Conservation (phyloP, 2,113 vertebrate genomes). For the Ameiurus melas region DNA sequence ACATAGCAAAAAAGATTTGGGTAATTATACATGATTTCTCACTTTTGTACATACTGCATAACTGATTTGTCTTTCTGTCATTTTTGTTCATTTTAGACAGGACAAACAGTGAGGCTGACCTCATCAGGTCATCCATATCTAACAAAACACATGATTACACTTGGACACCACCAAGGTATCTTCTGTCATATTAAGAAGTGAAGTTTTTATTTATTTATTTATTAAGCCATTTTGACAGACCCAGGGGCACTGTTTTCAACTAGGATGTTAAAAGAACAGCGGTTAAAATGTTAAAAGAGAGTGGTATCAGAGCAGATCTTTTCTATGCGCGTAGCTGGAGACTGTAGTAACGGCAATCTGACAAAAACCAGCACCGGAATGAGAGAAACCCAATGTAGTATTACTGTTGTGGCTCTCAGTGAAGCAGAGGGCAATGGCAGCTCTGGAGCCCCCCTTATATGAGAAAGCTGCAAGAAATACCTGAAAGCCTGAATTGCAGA, state of each 20-base stretch:
- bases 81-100: not conserved
- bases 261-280: not conserved
- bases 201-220: not conserved
- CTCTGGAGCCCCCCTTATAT: too few species aligned
- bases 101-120: too few species aligned
- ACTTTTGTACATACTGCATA: too few species aligned
- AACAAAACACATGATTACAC: too few species aligned
- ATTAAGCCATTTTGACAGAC: not conserved
- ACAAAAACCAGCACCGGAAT: not conserved
- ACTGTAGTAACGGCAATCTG: not conserved
- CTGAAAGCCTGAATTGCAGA: too few species aligned
- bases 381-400: not conserved
- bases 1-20: too few species aligned
- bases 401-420: too few species aligned
- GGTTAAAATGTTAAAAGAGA: not conserved
- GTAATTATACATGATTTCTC: too few species aligned
- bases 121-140: too few species aligned
- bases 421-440: too few species aligned
- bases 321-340: not conserved
- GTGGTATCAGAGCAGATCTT: not conserved
- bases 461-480: too few species aligned
- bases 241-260: not conserved
- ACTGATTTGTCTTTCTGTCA: too few species aligned
- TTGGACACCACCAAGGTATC: not conserved
- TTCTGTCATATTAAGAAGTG: not conserved